phyloP scores from a whole-genome alignment of 1,140 invertebrate species.

The Tetranychus cinnabarinus region DNA sequence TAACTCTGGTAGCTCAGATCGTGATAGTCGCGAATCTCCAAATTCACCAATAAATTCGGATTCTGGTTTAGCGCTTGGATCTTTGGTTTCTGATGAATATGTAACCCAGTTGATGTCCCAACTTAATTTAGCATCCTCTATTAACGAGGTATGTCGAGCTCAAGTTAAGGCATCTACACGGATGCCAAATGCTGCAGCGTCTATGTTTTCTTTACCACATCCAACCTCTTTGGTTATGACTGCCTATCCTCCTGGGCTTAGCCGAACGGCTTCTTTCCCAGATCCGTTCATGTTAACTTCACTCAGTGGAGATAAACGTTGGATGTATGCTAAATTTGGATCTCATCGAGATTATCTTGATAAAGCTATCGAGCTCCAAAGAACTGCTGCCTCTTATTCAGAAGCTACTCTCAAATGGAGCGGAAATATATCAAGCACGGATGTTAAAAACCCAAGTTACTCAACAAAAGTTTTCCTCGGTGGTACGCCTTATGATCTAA shows the following conservation, averaged over 20 bases:
- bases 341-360: conserved; percentile 25
- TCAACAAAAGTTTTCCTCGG: too few relatives aligned
- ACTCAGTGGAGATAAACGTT: background rate
- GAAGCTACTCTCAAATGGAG: too few relatives aligned
- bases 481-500: too few relatives aligned
- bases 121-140: background rate
- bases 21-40: background rate
- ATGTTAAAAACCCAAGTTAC: too few relatives aligned
- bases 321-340: background rate
- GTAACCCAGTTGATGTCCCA: background rate
- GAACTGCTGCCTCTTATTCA: conserved; percentile 34
- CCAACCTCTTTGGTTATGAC: too few relatives aligned
- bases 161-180: too few relatives aligned
- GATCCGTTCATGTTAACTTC: too few relatives aligned
- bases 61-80: background rate
- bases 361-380: conserved; percentile 41
- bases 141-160: background rate
- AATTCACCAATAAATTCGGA: background rate
- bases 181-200: background rate
- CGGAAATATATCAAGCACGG: too few relatives aligned
- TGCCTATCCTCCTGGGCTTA: too few relatives aligned
- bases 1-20: background rate
- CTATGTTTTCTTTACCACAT: background rate
- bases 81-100: too few relatives aligned
- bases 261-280: too few relatives aligned